A percentile compares a stretch with the other conserved stretches of the same genome.
phyloP scores from a whole-genome alignment of 2,797 vertebrate species.

The Loriculus beryllinus region DNA sequence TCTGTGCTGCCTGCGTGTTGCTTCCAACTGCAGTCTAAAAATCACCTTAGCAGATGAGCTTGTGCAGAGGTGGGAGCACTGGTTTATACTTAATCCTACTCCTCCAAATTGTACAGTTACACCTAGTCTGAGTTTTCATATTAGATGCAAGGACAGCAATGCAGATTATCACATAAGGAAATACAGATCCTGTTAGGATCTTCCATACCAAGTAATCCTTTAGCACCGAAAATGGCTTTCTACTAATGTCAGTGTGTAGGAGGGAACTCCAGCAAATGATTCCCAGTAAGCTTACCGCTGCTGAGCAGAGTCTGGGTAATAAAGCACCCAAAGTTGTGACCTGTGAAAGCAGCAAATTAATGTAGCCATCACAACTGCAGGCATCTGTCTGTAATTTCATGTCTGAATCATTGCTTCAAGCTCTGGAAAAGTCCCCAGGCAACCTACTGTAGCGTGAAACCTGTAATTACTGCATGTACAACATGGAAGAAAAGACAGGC shows the following conservation, averaged over 20 bases:
- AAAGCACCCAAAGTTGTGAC: neutral
- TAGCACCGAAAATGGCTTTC: neutral
- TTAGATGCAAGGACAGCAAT: neutral
- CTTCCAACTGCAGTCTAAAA: neutral
- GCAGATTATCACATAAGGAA: neutral
- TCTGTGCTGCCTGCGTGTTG: neutral
- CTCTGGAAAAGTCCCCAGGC: neutral
- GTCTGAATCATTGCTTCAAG: neutral
- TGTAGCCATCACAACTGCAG: neutral
- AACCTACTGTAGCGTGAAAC: neutral
- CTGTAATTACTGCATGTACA: neutral
- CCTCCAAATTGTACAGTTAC: neutral
- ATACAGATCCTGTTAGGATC: neutral
- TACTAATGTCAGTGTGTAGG: neutral
- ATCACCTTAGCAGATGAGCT: neutral
- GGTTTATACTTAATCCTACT: neutral
- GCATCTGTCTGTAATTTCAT: neutral
- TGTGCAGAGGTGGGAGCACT: neutral
- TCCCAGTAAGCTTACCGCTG: neutral
- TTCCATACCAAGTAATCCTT: neutral
- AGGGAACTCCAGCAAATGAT: neutral
- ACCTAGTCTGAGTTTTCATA: neutral
- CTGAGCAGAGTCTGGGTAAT: neutral
- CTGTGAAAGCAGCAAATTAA: neutral
- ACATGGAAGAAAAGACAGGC: neutral